A percentile compares a stretch with the other conserved stretches of the same genome.
Evolutionary conservation across 37 sponge, comb jelly and placozoan genomes (phyloP).

Genomic region (Crambe crambe): DNA sequence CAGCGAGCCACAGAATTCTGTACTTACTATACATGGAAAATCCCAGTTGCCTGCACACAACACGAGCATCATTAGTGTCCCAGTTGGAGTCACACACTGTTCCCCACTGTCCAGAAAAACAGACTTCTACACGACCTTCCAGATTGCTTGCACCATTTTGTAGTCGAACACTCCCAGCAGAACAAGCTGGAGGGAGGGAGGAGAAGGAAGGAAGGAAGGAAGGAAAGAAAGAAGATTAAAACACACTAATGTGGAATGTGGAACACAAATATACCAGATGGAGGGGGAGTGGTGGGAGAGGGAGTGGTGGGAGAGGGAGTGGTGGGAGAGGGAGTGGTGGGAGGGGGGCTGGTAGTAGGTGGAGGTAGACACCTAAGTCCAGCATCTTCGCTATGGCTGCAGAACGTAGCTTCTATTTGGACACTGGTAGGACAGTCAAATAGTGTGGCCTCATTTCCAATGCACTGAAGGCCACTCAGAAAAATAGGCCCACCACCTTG

Average conservation of each 20-base stretch:
- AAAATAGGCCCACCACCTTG: neutral
- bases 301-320: too few species aligned
- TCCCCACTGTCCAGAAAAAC: slow-evolving; percentile 9
- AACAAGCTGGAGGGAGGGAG: too few species aligned
- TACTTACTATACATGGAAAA: too few species aligned
- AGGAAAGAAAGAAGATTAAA: too few species aligned
- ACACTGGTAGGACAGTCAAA: slow-evolving; percentile 25
- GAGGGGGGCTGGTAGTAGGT: too few species aligned
- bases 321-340: too few species aligned
- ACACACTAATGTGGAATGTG: neutral
- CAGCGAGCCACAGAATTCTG: too few species aligned
- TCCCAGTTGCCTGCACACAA: slow-evolving; percentile 4
- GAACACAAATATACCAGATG: too few species aligned
- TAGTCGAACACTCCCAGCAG: slow-evolving; percentile 6
- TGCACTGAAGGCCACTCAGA: neutral
- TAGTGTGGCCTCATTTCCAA: slow-evolving; percentile 12
- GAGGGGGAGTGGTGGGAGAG: too few species aligned
- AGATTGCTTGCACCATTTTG: neutral
- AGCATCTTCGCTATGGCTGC: slow-evolving; percentile 43
- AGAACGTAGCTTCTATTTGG: slow-evolving; percentile 6
- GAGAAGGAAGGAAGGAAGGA: too few species aligned
- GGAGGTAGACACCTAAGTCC: slow-evolving; percentile 23
- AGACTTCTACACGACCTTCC: slow-evolving; percentile 30
- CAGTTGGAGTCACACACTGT: slow-evolving; percentile 20
- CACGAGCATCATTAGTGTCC: slow-evolving; percentile 4